Conservation (phyloP, 2,888 invertebrate species). For the Laspeyria flexula region DNA sequence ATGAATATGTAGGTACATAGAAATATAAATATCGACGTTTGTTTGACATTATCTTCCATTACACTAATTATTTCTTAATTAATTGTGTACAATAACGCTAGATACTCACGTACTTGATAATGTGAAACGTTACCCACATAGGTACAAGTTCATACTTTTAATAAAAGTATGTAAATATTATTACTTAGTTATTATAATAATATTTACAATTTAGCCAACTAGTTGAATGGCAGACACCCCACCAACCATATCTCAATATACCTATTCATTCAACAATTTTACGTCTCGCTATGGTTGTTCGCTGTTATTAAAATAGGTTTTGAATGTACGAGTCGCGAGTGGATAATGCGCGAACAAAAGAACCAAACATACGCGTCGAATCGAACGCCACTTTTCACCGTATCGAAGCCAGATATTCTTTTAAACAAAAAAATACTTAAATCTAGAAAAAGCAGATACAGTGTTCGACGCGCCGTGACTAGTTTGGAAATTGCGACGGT, state of each 20-base stretch:
- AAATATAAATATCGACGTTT: conserved; percentile 12
- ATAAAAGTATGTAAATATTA: conserved; percentile 19
- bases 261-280: conserved; percentile 39
- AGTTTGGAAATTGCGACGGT: conserved; percentile 47
- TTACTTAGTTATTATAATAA: conserved; percentile 7
- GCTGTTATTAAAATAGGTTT: conserved; percentile 67
- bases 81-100: conserved; percentile 35
- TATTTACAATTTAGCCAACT: conserved; percentile 18
- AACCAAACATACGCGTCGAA: conserved; percentile 78
- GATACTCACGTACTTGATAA: conserved; percentile 30
- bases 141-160: neutral
- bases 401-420: conserved; percentile 53
- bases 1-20: conserved; percentile 16
- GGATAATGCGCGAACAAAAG: conserved; percentile 76
- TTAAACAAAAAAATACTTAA: conserved; percentile 47
- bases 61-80: conserved; percentile 41
- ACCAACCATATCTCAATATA: conserved; percentile 27
- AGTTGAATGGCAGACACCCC: conserved; percentile 8
- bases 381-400: conserved; percentile 69
- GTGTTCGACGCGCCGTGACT: conserved; percentile 28
- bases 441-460: conserved; percentile 45
- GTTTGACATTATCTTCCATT: conserved; percentile 30
- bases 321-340: conserved; percentile 65
- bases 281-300: conserved; percentile 32
- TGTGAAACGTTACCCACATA: conserved; percentile 5